phyloP scores from a whole-genome alignment of 1,140 invertebrate species.

The Druon quercuslanigerum region DNA sequence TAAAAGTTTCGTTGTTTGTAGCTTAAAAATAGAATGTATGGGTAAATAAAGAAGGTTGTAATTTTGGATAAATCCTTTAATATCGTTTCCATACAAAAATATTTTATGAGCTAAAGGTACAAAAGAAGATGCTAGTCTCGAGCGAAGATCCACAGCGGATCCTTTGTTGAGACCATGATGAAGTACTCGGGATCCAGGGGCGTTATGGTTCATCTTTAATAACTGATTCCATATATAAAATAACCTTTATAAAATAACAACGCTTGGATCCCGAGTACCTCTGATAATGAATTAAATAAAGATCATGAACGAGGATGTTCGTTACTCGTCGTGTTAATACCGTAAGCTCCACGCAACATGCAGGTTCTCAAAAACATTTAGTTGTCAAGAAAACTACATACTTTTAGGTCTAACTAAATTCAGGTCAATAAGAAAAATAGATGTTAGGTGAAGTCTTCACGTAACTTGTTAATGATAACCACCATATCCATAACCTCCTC shows the following conservation, averaged over 20 bases:
- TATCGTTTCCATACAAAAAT: constrained; percentile 36
- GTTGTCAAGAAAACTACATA: neutral
- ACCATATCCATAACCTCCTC: constrained; percentile 21
- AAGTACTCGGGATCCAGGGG: constrained; percentile 22
- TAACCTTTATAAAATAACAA: neutral
- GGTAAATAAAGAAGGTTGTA: neutral
- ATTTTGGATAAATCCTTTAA: constrained; percentile 27
- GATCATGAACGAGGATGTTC: constrained; percentile 29
- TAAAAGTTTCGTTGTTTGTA: too few species aligned
- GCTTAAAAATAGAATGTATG: neutral
- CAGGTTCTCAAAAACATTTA: neutral
- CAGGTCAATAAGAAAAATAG: neutral
- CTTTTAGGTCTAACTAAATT: neutral
- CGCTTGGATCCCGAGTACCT: neutral
- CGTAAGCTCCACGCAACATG: constrained; percentile 18
- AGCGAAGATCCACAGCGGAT: constrained; percentile 1
- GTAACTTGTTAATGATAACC: constrained; percentile 8
- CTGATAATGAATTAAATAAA: constrained; percentile 27
- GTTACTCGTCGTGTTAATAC: constrained; percentile 24
- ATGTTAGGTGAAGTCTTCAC: neutral
- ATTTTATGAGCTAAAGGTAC: constrained; percentile 32
- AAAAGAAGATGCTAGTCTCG: constrained; percentile 29
- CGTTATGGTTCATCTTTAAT: neutral
- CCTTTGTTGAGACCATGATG: constrained; percentile 22
- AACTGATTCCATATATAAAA: neutral